Percentiles rank a stretch among this genome's conserved stretches.
phyloP scores from a whole-genome alignment of 2,797 vertebrate species.

The Limosa lapponica region DNA sequence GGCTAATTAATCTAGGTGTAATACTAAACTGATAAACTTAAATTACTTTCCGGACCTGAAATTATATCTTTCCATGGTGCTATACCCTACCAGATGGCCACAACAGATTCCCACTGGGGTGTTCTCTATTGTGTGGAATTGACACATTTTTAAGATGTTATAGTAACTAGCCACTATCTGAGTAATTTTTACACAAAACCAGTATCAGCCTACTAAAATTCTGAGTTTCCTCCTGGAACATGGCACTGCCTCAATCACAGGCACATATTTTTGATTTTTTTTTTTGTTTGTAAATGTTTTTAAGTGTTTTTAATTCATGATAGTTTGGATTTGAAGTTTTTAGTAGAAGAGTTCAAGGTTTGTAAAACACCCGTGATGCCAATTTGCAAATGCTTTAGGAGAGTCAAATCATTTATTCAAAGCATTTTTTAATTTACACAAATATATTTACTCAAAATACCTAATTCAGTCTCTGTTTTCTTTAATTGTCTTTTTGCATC shows the following conservation, averaged over 20 bases:
- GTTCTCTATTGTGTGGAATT: not conserved
- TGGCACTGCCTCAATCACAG: not conserved
- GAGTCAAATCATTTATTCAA: not conserved
- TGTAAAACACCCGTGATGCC: not conserved
- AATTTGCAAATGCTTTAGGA: not conserved
- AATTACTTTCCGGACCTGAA: not conserved
- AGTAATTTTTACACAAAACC: not conserved
- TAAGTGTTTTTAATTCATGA: not conserved
- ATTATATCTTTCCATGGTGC: not conserved
- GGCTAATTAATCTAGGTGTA: not conserved
- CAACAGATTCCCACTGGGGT: not conserved
- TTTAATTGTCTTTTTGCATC: not conserved
- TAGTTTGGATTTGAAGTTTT: not conserved
- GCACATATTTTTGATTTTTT: not conserved
- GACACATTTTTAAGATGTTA: not conserved
- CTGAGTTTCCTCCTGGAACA: not conserved
- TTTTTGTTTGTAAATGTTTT: not conserved
- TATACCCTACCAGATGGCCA: not conserved
- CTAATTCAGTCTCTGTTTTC: not conserved
- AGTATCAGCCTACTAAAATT: not conserved
- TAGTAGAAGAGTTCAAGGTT: not conserved
- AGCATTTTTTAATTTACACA: not conserved
- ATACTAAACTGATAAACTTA: not conserved
- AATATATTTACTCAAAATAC: not conserved
- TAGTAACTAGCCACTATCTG: not conserved